A percentile compares a stretch with the other conserved stretches of the same genome.
phyloP scores from a whole-genome alignment of 2,797 vertebrate genomes.

The Melanotaenia trifasciata region DNA sequence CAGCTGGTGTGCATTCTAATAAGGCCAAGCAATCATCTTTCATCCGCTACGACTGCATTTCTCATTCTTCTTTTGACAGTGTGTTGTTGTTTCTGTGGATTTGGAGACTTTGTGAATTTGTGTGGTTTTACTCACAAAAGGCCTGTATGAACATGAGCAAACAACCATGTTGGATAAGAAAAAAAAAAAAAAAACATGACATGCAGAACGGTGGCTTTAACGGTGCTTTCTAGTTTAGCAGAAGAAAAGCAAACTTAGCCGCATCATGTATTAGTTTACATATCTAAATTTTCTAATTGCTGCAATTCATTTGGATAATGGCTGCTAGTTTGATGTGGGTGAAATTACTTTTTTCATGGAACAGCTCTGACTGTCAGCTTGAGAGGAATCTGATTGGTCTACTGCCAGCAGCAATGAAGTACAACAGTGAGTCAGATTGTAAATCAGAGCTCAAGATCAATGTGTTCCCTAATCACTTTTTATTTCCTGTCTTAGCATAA shows the following conservation, averaged over 20 bases:
- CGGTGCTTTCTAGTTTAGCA: slow-evolving; percentile 23
- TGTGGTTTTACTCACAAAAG: slow-evolving; percentile 49
- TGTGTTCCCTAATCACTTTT: slow-evolving; percentile 77
- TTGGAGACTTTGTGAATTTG: slow-evolving; percentile 53
- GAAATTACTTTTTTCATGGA: slow-evolving; percentile 68
- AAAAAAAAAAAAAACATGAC: neutral
- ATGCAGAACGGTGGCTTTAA: slow-evolving; percentile 12
- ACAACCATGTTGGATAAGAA: slow-evolving; percentile 31
- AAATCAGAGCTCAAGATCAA: slow-evolving; percentile 78
- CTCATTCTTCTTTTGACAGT: slow-evolving; percentile 53
- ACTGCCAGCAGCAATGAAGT: slow-evolving; percentile 61
- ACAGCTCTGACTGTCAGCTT: slow-evolving; percentile 57
- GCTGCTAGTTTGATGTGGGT: slow-evolving; percentile 61
- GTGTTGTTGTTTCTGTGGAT: slow-evolving; percentile 36
- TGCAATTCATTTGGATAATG: slow-evolving; percentile 67
- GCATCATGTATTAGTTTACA: slow-evolving; percentile 48
- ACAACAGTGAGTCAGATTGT: slow-evolving; percentile 67
- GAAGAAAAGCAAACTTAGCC: slow-evolving; percentile 46
- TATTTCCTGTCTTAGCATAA: slow-evolving; percentile 72
- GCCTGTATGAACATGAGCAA: slow-evolving; percentile 26
- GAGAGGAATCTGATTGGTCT: slow-evolving; percentile 68
- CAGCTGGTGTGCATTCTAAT: slow-evolving; percentile 74
- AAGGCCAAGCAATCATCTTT: slow-evolving; percentile 61
- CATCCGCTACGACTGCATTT: slow-evolving; percentile 44
- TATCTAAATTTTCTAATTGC: slow-evolving; percentile 62